phyloP scores from a whole-genome alignment of 2,888 invertebrate species.

The Eurois occulta region DNA sequence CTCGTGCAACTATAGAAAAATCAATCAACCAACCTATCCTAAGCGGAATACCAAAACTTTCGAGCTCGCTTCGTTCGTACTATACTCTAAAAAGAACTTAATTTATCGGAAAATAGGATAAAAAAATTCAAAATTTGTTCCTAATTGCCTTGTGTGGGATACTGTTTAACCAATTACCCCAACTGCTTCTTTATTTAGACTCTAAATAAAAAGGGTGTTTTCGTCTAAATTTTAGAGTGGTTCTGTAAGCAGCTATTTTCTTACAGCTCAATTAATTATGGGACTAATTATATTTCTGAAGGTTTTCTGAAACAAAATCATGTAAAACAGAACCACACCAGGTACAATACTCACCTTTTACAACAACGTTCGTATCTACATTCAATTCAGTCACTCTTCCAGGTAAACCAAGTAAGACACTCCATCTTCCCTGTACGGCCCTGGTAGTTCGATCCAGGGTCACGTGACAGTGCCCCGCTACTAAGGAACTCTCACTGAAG shows the following conservation, averaged over 20 bases:
- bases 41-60: too few species aligned
- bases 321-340: not conserved
- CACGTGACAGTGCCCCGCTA: constrained; percentile 84
- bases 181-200: too few species aligned
- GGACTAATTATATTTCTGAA: not conserved
- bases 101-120: too few species aligned
- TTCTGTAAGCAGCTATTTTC: not conserved
- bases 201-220: too few species aligned
- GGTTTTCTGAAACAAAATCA: not conserved
- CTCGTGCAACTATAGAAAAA: too few species aligned
- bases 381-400: constrained; percentile 84
- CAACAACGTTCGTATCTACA: constrained; percentile 78
- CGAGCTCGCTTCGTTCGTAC: too few species aligned
- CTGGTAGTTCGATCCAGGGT: constrained; percentile 82
- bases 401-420: constrained; percentile 83
- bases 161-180: too few species aligned
- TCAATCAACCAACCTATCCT: too few species aligned
- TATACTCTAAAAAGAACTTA: too few species aligned
- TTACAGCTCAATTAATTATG: not conserved
- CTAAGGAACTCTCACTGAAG: constrained; percentile 82
- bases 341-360: constrained; percentile 76
- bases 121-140: too few species aligned
- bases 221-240: too few species aligned
- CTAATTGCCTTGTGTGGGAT: too few species aligned
- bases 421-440: constrained; percentile 87